Base-by-base conservation (phyloP, 2,888 invertebrate species). In the Rhodophaea formosa region DNA sequence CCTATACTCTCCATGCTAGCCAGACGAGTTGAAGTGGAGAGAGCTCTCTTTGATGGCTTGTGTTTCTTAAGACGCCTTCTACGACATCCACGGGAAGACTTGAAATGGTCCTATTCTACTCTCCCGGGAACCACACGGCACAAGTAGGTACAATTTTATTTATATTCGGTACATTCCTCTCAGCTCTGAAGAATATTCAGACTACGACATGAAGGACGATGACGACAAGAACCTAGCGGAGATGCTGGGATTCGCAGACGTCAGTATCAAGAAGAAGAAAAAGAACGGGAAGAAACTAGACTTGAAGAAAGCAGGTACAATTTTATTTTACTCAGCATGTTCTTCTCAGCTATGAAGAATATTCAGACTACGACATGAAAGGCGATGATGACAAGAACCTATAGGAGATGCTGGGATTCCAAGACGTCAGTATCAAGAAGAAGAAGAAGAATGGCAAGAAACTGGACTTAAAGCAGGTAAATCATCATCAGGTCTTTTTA, bases 111-210 rank as follows among this genome's bases (percentile, higher is more conserved):
- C n/a, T n/a, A n/a, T n/a, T n/a, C n/a, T n/a, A n/a, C n/a, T n/a
- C n/a, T n/a, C n/a, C n/a, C n/a, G n/a, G n/a, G n/a, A n/a, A n/a
- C n/a, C n/a, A n/a, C n/a, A n/a, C n/a, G n/a, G n/a, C n/a, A n/a
- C n/a, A n/a, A n/a, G n/a, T n/a, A n/a, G n/a, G n/a, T n/a, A n/a
- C n/a, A n/a, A n/a, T n/a, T n/a, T n/a, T n/a, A n/a, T n/a, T n/a
- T n/a, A n/a, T n/a, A n/a, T n/a, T n/a, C n/a, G n/a, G n/a, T n/a
- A n/a, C n/a, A n/a, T n/a, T n/a, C n/a, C n/a, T n/a, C n/a, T n/a
- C n/a, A n/a, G n/a, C n/a, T n/a, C n/a, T n/a, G 80, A 84, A 0
- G 84, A 85, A 55, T 47, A 81, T 14, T 75, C 80, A 0, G 85
- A 82, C 0, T 77, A 79, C 1, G 75, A 74, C 0, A 44, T 77